phyloP scores from a whole-genome alignment of 2,113 vertebrate species.

The Pongo pygmaeus region DNA sequence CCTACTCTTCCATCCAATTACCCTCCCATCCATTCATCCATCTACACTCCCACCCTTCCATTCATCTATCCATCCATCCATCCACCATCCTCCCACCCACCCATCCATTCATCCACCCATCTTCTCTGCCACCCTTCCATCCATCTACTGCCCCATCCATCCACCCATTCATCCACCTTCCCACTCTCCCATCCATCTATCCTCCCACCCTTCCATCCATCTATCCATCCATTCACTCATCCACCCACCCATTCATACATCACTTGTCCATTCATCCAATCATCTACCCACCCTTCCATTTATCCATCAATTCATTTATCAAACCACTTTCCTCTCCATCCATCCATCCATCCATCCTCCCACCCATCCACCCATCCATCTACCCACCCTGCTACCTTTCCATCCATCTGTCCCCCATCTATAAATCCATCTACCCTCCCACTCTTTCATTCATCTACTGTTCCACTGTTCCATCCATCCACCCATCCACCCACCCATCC shows the following conservation, averaged over 20 bases:
- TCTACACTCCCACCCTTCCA: background rate
- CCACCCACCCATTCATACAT: too few species aligned
- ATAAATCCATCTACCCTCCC: too few species aligned
- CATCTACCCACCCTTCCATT: background rate
- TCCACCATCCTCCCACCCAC: rapidly evolving
- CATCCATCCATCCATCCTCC: background rate
- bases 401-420: background rate
- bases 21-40: too few species aligned
- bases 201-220: too few species aligned
- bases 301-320: too few species aligned
- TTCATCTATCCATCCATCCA: background rate
- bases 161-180: too few species aligned
- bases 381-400: background rate
- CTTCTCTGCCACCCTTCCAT: background rate
- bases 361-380: background rate
- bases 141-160: too few species aligned
- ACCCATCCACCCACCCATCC: rapidly evolving
- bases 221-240: too few species aligned
- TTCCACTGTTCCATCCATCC: background rate
- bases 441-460: rapidly evolving
- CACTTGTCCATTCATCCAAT: too few species aligned
- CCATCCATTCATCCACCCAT: too few species aligned
- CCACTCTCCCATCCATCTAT: too few species aligned
- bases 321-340: too few species aligned
- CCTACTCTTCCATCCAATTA: background rate